Evolutionary conservation across 2,888 invertebrate species (phyloP), one percentile per base, ranked within the genome.

Genomic region (Caenorhabditis sp.): DNA sequence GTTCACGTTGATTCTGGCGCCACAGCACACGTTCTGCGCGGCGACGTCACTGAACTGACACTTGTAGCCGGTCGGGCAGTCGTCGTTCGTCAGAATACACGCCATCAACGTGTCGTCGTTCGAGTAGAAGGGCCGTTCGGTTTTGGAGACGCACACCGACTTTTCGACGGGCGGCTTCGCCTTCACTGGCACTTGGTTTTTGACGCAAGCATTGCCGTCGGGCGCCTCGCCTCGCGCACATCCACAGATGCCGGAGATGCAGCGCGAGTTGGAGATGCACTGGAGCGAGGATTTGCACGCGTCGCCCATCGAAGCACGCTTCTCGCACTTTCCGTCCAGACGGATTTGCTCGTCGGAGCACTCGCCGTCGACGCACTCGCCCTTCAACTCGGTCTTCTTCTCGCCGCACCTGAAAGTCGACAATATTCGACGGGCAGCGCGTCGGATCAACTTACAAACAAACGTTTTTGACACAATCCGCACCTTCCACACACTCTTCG

Each of bases 401-500:
- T 56, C 59, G 9, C 62, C 41, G 48, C 82, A 82, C 53, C 78
- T 82, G 62, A 50, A 76, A 56, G 43, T 13, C 9, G n/a, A n/a
- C 22, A 13, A 24, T 2, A n/a, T n/a, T 55, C 13, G 3, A 45
- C n/a, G n/a, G n/a, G n/a, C n/a, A n/a, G n/a, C n/a, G n/a, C n/a
- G 45, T 15, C 7, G 11, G 27, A 50, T 9, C 45, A 9, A 63
- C 77, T 72, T 30, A 83, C 80, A 71, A 66, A 76, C 83, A 83
- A 8, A 61, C 73, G 39, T 65, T 66, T 11, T 65, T 50, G 8
- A 78, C 73, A 55, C 83, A 83, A 20, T 62, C 61, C 11, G 76
- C 70, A 1, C 80, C 82, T 9, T 79, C 83, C 4, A 70, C 78
- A 53, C 83, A 83, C 32, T 82, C 80, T 41, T 82, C 76, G 48